Conservation (phyloP, 1,140 invertebrate species). For the Eufriesea mexicana region DNA sequence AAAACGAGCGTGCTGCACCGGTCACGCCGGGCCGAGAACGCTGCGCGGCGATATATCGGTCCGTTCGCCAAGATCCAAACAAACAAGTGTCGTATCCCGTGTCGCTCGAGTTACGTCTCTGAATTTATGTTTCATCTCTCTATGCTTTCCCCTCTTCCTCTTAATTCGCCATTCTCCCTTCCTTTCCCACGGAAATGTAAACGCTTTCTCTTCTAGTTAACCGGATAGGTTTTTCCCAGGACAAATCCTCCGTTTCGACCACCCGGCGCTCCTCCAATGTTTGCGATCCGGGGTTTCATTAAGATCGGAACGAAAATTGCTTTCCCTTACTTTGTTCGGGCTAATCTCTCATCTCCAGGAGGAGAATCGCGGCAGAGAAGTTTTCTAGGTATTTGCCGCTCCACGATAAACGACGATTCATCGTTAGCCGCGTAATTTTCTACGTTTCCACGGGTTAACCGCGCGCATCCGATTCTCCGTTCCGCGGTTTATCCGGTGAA, state of each 20-base stretch:
- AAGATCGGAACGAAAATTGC: not conserved
- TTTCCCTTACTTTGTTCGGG: not conserved
- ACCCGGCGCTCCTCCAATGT: not conserved
- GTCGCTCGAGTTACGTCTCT: constrained; percentile 25
- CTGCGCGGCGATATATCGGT: constrained; percentile 48
- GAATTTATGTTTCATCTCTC: constrained; percentile 51
- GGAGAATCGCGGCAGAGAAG: not conserved
- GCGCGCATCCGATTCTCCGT: not conserved
- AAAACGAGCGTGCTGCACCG: constrained; percentile 26
- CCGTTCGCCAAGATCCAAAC: constrained; percentile 37
- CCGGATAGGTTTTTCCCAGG: not conserved
- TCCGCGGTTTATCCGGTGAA: no score
- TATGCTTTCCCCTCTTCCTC: constrained; percentile 16
- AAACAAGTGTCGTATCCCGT: constrained; percentile 52
- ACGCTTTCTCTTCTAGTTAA: not conserved
- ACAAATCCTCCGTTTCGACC: not conserved
- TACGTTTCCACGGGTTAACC: not conserved
- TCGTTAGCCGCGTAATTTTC: not conserved
- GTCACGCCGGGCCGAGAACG: not conserved
- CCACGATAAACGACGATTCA: not conserved
- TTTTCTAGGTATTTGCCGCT: not conserved
- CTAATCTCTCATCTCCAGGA: not conserved
- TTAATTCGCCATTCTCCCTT: constrained; percentile 24
- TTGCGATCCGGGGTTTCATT: not conserved
- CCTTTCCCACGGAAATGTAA: not conserved